Evolutionary conservation across 1,140 invertebrate genomes (phyloP).

Genomic region (Philaenus spumarius): DNA sequence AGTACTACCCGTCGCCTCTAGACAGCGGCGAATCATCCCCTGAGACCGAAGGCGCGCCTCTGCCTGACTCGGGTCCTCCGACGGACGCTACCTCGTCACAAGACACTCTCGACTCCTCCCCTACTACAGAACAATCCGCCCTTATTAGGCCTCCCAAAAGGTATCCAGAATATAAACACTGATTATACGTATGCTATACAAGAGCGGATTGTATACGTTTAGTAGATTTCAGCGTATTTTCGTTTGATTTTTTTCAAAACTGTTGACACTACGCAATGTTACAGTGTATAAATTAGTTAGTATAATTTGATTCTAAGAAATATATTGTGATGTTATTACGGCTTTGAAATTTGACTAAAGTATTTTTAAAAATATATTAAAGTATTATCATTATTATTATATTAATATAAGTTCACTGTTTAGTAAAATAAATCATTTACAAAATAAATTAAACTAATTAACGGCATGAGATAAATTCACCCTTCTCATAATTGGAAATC

Average conservation of each 20-base stretch:
- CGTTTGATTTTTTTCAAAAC: not conserved
- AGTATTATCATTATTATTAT: no score
- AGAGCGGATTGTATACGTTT: not conserved
- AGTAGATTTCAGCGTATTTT: not conserved
- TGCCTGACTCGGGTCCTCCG: slow-evolving; percentile 33
- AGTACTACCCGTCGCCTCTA: not conserved
- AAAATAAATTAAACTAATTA: no score
- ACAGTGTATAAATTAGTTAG: not conserved
- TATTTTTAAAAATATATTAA: no score
- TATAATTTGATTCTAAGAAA: no score
- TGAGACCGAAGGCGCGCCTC: slow-evolving; percentile 24
- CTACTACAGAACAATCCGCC: slow-evolving; percentile 44
- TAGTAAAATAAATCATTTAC: no score
- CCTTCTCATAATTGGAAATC: no score
- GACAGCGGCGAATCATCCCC: slow-evolving; percentile 8
- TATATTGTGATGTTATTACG: no score
- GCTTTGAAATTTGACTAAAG: no score
- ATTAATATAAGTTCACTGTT: no score
- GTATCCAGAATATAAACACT: slow-evolving; percentile 48
- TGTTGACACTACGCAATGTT: not conserved
- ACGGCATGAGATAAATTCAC: no score
- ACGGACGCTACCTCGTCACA: slow-evolving; percentile 2
- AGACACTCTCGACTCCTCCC: slow-evolving; percentile 37
- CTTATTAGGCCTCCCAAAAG: slow-evolving; percentile 40
- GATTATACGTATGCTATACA: slow-evolving; percentile 27